These are phyloP conservation scores for Corythaeola cristata DNA, from an alignment of 2,113 vertebrate genomes.

Conservation along the genomic window DNA sequence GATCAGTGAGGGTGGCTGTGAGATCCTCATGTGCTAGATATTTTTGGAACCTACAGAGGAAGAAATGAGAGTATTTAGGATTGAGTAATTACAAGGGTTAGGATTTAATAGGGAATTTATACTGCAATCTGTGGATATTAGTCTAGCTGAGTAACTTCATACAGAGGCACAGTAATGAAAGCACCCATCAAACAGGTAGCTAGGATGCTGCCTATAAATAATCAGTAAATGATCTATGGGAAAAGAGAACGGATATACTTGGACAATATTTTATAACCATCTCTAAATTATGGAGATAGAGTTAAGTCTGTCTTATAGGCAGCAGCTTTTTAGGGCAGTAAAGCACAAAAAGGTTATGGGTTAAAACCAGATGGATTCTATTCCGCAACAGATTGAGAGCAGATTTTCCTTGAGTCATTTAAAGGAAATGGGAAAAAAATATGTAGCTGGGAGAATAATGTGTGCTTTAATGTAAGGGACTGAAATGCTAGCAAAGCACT, in stretches of 20 bases:
- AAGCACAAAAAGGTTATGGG: neutral
- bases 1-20: slow-evolving; percentile 20
- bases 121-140: neutral
- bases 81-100: slow-evolving; percentile 32
- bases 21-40: neutral
- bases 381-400: neutral
- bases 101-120: slow-evolving; percentile 25
- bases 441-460: neutral
- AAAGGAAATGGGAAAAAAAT: neutral
- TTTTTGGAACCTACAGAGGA: slow-evolving; percentile 24
- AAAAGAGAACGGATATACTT: neutral
- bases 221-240: neutral
- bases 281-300: neutral
- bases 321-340: neutral
- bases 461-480: neutral
- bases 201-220: neutral
- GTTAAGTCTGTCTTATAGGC: neutral
- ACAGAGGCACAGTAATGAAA: neutral
- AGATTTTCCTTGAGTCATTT: slow-evolving; percentile 16
- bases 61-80: slow-evolving; percentile 51
- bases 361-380: neutral
- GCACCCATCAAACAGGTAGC: neutral
- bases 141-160: neutral
- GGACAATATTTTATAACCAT: neutral
- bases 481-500: neutral